These are phyloP conservation scores for Hanleya hanleyi DNA, from an alignment of 2,888 invertebrate genomes.

Conservation along the genomic window DNA sequence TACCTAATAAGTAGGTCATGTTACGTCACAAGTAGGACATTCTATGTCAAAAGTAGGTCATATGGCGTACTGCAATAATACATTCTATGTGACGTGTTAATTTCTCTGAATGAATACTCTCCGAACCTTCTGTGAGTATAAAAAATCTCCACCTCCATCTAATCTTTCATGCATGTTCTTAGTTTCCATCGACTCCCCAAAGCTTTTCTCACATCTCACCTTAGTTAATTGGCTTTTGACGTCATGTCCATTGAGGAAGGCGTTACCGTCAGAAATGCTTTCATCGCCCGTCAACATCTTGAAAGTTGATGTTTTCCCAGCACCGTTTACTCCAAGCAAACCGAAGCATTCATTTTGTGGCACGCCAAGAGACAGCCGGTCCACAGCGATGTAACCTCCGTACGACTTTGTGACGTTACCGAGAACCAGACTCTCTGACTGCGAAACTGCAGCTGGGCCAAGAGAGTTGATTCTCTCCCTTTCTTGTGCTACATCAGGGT, in stretches of 20 bases:
- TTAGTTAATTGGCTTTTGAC: conserved; percentile 35
- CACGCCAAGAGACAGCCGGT: conserved; percentile 63
- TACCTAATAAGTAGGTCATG: no score
- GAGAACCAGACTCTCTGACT: background rate
- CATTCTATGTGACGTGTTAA: no score
- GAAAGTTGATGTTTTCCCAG: conserved; percentile 92
- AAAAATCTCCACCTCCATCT: no score
- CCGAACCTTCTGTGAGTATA: no score
- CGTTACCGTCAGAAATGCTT: conserved; percentile 75
- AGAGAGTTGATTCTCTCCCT: conserved; percentile 50
- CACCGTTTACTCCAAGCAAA: conserved; percentile 88
- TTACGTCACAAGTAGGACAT: no score
- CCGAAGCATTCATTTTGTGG: conserved; percentile 83
- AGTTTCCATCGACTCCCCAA: no score
- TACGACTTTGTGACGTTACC: background rate
- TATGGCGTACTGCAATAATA: no score
- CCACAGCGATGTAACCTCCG: conserved; percentile 52
- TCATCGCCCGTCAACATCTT: conserved; percentile 79
- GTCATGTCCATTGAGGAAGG: conserved; percentile 73
- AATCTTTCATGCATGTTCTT: no score
- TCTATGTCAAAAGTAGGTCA: no score
- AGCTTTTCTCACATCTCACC: no score
- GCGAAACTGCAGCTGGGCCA: background rate
- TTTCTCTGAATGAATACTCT: no score
- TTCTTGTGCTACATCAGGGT: conserved; percentile 68